Conservation (phyloP, 92 coral and sea anemone species). For the Siderastrea radians region DNA sequence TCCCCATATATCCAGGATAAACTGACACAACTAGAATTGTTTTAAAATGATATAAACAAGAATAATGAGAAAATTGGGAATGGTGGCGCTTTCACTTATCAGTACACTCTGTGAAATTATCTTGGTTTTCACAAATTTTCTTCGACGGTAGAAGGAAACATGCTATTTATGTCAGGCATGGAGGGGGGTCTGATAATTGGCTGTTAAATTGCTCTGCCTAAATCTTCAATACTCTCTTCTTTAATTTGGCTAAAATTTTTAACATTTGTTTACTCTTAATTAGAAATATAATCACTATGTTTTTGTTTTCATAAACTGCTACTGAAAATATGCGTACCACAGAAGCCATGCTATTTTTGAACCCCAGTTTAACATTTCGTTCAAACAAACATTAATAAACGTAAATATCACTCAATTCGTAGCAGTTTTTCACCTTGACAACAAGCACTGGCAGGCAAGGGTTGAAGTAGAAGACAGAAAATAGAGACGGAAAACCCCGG, state of each 20-base stretch:
- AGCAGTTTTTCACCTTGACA: constrained; percentile 21
- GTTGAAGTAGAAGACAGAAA: constrained; percentile 9
- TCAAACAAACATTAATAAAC: constrained; percentile 8
- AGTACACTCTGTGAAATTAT: not conserved
- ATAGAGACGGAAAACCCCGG: not conserved
- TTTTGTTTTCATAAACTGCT: constrained; percentile 10
- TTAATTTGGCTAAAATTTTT: not conserved
- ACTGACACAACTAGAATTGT: constrained; percentile 16
- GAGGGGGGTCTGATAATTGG: constrained; percentile 6
- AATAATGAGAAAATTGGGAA: too few species aligned
- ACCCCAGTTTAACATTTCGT: constrained; percentile 9
- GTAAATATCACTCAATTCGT: constrained; percentile 8
- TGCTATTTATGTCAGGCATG: constrained; percentile 16
- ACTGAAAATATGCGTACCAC: constrained; percentile 8
- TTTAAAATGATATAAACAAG: constrained; percentile 18
- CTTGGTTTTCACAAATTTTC: not conserved
- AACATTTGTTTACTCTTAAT: constrained; percentile 14
- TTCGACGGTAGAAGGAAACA: constrained; percentile 12
- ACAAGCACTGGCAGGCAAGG: not conserved
- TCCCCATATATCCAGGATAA: constrained; percentile 26
- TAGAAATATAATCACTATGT: not conserved
- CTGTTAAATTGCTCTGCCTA: constrained; percentile 11
- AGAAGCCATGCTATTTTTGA: constrained; percentile 20
- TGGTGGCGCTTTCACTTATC: too few species aligned
- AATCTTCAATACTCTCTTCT: not conserved